Percentiles rank a stretch among this genome's conserved stretches.
Evolutionary conservation across 2,888 invertebrate genomes (phyloP).

Genomic region (Erynnis tages): DNA sequence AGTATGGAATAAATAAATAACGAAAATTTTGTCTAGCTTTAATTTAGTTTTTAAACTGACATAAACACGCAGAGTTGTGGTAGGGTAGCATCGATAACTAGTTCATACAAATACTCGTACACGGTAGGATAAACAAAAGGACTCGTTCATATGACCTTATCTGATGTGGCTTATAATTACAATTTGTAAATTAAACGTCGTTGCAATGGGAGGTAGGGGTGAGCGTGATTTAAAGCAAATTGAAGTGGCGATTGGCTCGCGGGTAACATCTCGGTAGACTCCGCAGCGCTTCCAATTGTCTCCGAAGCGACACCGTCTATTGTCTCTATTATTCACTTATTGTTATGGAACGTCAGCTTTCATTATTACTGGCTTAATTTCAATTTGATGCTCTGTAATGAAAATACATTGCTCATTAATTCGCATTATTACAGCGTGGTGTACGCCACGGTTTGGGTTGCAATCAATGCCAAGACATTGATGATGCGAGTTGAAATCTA

Average conservation of each 20-base stretch:
- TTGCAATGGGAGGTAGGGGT: conserved; percentile 32
- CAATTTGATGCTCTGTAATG: no score
- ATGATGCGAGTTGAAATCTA: conserved; percentile 50
- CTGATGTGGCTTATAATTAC: conserved; percentile 53
- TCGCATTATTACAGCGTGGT: no score
- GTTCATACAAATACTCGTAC: conserved; percentile 39
- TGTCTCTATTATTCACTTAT: conserved; percentile 40
- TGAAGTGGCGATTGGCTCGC: conserved; percentile 72
- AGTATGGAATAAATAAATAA: no score
- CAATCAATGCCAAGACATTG: no score
- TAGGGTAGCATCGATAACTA: background rate
- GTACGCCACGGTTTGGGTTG: background rate
- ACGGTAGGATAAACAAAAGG: conserved; percentile 41
- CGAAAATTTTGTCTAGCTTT: no score
- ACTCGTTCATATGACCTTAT: conserved; percentile 36
- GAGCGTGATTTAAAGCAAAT: conserved; percentile 74
- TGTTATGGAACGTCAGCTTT: background rate
- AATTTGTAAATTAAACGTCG: conserved; percentile 33
- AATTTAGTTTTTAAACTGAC: no score
- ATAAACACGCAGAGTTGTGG: background rate
- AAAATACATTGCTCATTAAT: no score
- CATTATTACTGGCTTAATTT: background rate
- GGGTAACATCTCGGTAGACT: conserved; percentile 73
- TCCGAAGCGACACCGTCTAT: conserved; percentile 52
- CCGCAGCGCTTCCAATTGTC: conserved; percentile 73